Base-by-base conservation (phyloP, 2,888 invertebrate species). In the Microctonus aethiopoides region DNA sequence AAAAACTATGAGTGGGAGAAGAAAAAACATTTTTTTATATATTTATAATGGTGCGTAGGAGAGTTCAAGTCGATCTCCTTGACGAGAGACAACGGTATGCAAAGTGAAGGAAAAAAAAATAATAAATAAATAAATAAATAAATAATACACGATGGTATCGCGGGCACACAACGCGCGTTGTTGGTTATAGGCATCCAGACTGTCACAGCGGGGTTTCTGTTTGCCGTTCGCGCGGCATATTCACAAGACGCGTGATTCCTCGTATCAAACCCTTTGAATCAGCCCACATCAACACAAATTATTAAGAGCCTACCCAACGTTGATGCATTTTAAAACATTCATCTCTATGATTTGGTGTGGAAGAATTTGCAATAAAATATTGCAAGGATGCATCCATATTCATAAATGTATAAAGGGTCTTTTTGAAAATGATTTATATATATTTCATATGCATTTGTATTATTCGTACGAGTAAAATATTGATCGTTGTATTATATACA, bases 261-360 rank as follows among this genome's bases (percentile, higher is more conserved):
- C 67, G 61, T 59, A 75, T 72, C 64, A 39, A 67, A 71, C 65
- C 65, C 71, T 76, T 73, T 73, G 74, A 76, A 77, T 77, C 79
- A 72, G 79, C 76, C 72, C 77, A 74, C 77, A 75, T 80, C 79
- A 79, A 79, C 78, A 80, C 80, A 80, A 77, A 79, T 81, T 79
- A 78, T 81, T 81, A 80, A 81, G 29, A 20, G 46, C 7, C 6
- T 46, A 80, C 75, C 59, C 56, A 52, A 57, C 32, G 57, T 60
- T 29, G 46, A 46, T 46, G 46, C 46, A 46, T 46, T 46, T 7
- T 16, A n/a, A 46, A 46, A 46, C 46, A 46, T 46, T n/a, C 16
- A 16, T 46, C 46, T 46, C 46, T 5, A 20, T 46, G 16, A 46
- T 46, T 46, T n/a, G n/a, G 36, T 16, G 46, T 36, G 24, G 57